These are phyloP conservation scores for Zaprionus gabonicus DNA, from an alignment of 1,140 invertebrate genomes.

Conservation along the genomic window DNA sequence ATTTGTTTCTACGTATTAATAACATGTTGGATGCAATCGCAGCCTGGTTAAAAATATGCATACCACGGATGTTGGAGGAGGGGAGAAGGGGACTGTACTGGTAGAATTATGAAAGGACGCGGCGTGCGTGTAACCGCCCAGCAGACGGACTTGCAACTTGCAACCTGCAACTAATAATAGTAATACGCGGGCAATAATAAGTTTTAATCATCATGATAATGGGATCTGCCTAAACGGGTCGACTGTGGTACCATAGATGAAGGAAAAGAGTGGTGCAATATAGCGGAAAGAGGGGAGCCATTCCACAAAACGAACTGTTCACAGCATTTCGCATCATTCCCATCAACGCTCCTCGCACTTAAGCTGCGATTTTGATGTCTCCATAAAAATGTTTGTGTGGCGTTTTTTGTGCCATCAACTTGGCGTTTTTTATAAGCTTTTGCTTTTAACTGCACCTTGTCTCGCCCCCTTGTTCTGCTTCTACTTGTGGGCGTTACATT, in stretches of 20 bases:
- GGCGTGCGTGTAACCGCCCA: conserved; percentile 65
- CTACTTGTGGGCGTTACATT: conserved; percentile 41
- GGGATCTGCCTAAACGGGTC: conserved; percentile 60
- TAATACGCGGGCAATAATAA: conserved; percentile 79
- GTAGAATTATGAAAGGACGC: conserved; percentile 72
- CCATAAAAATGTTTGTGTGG: conserved; percentile 64
- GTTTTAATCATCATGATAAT: conserved; percentile 83
- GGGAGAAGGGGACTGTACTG: neutral
- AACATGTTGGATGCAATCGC: conserved; percentile 74
- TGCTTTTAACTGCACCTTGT: conserved; percentile 57
- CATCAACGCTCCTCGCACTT: conserved; percentile 21
- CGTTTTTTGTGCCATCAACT: conserved; percentile 39
- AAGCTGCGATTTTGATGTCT: conserved; percentile 68
- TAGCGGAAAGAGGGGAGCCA: neutral
- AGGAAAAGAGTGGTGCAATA: neutral
- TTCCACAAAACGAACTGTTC: conserved; percentile 13
- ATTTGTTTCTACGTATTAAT: conserved; percentile 83
- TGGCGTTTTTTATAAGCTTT: conserved; percentile 57
- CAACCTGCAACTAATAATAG: conserved; percentile 70
- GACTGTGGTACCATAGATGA: neutral
- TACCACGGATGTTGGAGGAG: conserved; percentile 29
- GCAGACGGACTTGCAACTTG: conserved; percentile 8
- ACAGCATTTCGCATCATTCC: conserved; percentile 24
- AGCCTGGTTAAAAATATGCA: conserved; percentile 79
- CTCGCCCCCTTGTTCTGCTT: conserved; percentile 14